Conservation (phyloP, 2,113 vertebrate genomes). For the Pungitius pungitius region DNA sequence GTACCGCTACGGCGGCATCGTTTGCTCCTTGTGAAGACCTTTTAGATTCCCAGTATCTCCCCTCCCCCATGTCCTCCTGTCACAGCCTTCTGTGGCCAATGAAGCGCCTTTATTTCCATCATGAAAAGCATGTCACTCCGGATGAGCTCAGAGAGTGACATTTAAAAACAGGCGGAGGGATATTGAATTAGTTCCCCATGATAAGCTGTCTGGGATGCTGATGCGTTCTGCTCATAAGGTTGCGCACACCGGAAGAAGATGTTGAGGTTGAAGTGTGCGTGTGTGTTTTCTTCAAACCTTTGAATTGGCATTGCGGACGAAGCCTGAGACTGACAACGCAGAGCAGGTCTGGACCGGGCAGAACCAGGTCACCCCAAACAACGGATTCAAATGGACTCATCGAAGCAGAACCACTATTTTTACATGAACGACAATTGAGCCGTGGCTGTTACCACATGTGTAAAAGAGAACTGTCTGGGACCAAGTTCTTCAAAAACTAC, state of each 20-base stretch:
- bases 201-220: conserved; percentile 73
- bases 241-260: neutral
- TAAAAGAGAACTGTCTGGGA: conserved; percentile 6
- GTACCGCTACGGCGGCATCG: conserved; percentile 54
- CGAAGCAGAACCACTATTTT: conserved; percentile 2
- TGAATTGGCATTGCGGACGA: conserved; percentile 62
- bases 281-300: conserved; percentile 52
- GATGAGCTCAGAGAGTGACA: conserved; percentile 83
- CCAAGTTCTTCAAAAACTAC: neutral
- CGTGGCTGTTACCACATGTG: conserved; percentile 22
- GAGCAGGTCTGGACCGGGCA: conserved; percentile 33
- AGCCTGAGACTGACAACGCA: conserved; percentile 11
- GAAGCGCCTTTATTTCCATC: conserved; percentile 77
- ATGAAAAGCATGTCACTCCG: conserved; percentile 81
- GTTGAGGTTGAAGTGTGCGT: neutral
- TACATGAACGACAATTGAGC: neutral
- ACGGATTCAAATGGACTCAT: conserved; percentile 11
- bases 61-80: conserved; percentile 12
- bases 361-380: conserved; percentile 18
- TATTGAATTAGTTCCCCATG: conserved; percentile 83
- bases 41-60: conserved; percentile 53
- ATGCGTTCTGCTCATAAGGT: conserved; percentile 52
- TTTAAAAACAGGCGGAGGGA: conserved; percentile 81
- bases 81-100: conserved; percentile 64
- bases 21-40: conserved; percentile 70